Percentiles rank a stretch among this genome's conserved stretches.
Conservation (phyloP, 2,113 vertebrate species). For the Tenebrosternarchus preto region DNA sequence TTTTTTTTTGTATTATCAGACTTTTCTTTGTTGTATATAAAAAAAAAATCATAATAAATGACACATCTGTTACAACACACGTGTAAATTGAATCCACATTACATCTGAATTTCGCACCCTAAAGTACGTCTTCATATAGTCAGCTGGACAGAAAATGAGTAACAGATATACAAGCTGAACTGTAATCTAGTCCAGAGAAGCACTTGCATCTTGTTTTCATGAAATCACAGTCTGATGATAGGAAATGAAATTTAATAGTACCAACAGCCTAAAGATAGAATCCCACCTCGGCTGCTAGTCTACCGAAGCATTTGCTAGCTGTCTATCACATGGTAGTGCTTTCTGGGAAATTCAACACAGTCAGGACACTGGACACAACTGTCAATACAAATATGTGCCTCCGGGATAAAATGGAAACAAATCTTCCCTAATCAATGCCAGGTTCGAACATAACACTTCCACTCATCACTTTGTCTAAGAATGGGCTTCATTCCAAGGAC, state of each 20-base stretch:
- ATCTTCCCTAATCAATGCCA: slow-evolving; percentile 8
- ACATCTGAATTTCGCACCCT: slow-evolving; percentile 16
- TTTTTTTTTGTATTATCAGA: neutral
- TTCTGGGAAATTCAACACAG: slow-evolving; percentile 31
- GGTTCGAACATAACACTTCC: slow-evolving; percentile 13
- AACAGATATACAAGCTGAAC: slow-evolving; percentile 19
- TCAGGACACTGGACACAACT: slow-evolving; percentile 6
- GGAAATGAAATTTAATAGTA: slow-evolving; percentile 42
- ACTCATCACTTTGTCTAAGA: slow-evolving; percentile 26
- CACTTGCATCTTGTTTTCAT: slow-evolving; percentile 15
- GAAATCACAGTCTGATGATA: slow-evolving; percentile 34
- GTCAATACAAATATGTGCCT: slow-evolving; percentile 28
- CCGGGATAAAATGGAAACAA: slow-evolving; percentile 26
- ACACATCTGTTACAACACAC: neutral
- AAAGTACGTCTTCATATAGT: neutral
- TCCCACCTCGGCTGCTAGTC: neutral
- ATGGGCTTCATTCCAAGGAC: slow-evolving; percentile 15
- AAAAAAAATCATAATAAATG: neutral
- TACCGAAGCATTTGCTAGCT: neutral
- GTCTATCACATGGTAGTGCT: slow-evolving; percentile 15
- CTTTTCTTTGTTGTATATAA: neutral
- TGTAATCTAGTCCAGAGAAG: slow-evolving; percentile 19
- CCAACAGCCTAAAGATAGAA: slow-evolving; percentile 38
- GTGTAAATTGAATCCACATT: neutral
- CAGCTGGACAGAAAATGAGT: neutral